These are phyloP conservation scores for Piliocolobus tephrosceles DNA, from an alignment of 2,113 vertebrate species.

Conservation along the genomic window DNA sequence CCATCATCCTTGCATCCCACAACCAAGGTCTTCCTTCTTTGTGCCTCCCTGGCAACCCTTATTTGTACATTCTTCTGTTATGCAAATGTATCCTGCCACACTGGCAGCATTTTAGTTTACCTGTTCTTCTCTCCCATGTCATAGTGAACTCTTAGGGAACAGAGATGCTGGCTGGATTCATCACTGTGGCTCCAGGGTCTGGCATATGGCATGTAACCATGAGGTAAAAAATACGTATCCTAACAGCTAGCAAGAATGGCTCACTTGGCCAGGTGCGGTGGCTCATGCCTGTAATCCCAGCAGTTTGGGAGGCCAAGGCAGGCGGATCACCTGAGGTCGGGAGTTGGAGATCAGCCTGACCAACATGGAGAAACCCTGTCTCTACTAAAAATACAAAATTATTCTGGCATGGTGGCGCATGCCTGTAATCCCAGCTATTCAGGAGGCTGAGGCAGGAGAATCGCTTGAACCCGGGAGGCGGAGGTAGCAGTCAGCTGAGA, in stretches of 20 bases:
- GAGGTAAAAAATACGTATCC: background rate
- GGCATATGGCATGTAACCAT: background rate
- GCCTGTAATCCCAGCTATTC: too few species aligned
- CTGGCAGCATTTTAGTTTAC: background rate
- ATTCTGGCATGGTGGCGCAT: too few species aligned
- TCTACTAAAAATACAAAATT: too few species aligned
- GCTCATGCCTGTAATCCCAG: too few species aligned
- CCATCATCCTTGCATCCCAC: background rate
- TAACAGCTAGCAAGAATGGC: background rate
- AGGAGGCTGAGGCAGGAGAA: too few species aligned
- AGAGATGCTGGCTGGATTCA: background rate
- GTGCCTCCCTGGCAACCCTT: background rate
- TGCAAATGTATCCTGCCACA: background rate
- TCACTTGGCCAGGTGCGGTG: too few species aligned
- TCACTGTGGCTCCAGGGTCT: background rate
- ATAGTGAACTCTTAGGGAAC: background rate
- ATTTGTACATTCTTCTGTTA: background rate
- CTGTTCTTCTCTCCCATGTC: background rate
- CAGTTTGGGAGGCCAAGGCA: too few species aligned
- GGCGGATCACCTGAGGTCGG: too few species aligned
- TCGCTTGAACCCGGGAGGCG: too few species aligned
- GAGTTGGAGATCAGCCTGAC: too few species aligned
- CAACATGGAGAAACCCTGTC: too few species aligned
- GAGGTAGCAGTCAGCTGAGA: too few species aligned
- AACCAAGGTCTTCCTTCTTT: background rate